These are phyloP conservation scores for Eurystomus glaucurus DNA, from an alignment of 2,797 vertebrate genomes.

Conservation along the genomic window DNA sequence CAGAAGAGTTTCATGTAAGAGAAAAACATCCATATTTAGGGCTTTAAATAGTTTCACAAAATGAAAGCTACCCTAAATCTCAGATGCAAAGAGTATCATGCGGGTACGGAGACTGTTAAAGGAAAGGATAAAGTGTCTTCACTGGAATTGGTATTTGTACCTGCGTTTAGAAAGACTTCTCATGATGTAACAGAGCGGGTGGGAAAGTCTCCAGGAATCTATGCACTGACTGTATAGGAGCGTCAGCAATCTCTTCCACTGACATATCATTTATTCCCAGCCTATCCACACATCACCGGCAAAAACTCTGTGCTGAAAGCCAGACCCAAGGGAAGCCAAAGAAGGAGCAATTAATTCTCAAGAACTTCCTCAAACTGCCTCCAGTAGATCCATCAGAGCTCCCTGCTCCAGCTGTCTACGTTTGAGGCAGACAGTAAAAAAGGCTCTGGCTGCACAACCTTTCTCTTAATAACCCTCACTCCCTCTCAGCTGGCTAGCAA, in stretches of 20 bases:
- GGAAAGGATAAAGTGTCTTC: not conserved
- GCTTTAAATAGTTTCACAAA: not conserved
- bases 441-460: not conserved
- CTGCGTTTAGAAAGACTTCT: not conserved
- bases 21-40: not conserved
- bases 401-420: not conserved
- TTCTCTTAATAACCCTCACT: not conserved
- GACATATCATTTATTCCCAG: not conserved
- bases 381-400: not conserved
- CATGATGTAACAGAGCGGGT: not conserved
- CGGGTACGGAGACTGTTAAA: not conserved
- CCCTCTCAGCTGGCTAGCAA: not conserved
- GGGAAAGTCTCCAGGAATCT: not conserved
- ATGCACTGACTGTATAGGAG: not conserved
- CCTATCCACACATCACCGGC: not conserved
- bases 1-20: not conserved
- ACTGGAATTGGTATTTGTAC: not conserved
- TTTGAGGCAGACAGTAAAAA: not conserved
- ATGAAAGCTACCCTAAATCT: not conserved
- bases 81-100: not conserved
- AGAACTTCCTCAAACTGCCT: not conserved
- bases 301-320: not conserved
- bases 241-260: not conserved
- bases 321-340: not conserved
- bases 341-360: constrained; percentile 30